Percentiles rank a stretch among this genome's conserved stretches.
Evolutionary conservation across 2,113 vertebrate species (phyloP).

Genomic region (Nothocercus nigrocapillus): DNA sequence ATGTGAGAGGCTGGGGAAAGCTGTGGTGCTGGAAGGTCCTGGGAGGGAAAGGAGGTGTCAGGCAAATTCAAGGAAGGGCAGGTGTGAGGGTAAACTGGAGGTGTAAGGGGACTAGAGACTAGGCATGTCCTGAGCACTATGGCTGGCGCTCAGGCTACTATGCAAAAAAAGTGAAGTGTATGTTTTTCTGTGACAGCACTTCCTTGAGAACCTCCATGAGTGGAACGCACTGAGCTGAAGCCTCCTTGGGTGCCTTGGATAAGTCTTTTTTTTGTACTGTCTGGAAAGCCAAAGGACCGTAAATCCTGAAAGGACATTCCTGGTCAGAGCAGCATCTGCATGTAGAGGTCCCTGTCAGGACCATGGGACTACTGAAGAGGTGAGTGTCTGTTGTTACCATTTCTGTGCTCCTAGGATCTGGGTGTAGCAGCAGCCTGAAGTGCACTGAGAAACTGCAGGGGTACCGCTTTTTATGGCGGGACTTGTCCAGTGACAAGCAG

Average conservation of each 20-base stretch:
- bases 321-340: neutral
- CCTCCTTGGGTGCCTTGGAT: neutral
- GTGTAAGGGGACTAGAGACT: neutral
- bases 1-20: neutral
- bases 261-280: neutral
- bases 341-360: neutral
- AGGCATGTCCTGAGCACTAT: neutral
- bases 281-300: neutral
- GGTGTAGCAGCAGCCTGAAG: neutral
- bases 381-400: neutral
- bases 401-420: neutral
- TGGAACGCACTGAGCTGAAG: neutral
- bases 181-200: neutral
- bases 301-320: neutral
- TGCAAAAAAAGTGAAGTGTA: neutral
- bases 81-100: neutral
- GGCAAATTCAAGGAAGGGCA: neutral
- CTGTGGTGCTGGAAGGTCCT: neutral
- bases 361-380: neutral
- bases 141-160: neutral
- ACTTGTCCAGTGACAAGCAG: neutral
- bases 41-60: neutral
- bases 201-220: neutral
- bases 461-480: neutral
- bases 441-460: neutral